A percentile compares a stretch with the other conserved stretches of the same genome.
Conservation (phyloP, 1,140 invertebrate genomes). For the Phymastichus coffea region DNA sequence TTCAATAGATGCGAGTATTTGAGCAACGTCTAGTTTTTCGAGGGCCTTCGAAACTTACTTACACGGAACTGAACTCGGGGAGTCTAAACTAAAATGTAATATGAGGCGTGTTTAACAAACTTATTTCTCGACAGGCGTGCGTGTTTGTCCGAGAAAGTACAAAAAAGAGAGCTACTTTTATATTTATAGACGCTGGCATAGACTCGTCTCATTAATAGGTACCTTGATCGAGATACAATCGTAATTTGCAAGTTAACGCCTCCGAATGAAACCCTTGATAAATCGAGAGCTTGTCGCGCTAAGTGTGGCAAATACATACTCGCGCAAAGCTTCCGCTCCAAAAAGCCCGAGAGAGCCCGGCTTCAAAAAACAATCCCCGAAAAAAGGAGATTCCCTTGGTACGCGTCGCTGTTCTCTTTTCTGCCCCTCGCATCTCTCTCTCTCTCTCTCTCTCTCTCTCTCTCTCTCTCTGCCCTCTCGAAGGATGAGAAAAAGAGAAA, state of each 20-base stretch:
- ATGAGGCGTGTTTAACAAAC: conserved; percentile 45
- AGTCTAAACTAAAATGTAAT: conserved; percentile 37
- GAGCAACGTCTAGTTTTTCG: too few relatives aligned
- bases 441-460: neutral
- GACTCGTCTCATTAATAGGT: neutral
- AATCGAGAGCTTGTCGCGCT: too few relatives aligned
- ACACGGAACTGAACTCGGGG: conserved; percentile 24
- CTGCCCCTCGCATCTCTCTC: neutral
- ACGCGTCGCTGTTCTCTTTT: neutral
- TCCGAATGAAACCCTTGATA: too few relatives aligned
- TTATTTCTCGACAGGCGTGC: conserved; percentile 39
- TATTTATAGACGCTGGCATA: too few relatives aligned
- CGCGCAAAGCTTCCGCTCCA: too few relatives aligned
- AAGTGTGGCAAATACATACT: too few relatives aligned
- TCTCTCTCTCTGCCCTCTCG: neutral
- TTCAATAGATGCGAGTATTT: too few relatives aligned
- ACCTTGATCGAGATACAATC: neutral
- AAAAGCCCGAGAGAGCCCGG: too few relatives aligned
- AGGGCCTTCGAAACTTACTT: conserved; percentile 48
- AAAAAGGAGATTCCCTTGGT: neutral
- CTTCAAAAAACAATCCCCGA: neutral
- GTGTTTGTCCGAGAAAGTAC: neutral
- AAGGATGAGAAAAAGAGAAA: neutral
- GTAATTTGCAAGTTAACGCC: neutral
- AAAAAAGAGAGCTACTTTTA: neutral